Conservation (phyloP, 2,888 invertebrate species). For the Ophraella communa region DNA sequence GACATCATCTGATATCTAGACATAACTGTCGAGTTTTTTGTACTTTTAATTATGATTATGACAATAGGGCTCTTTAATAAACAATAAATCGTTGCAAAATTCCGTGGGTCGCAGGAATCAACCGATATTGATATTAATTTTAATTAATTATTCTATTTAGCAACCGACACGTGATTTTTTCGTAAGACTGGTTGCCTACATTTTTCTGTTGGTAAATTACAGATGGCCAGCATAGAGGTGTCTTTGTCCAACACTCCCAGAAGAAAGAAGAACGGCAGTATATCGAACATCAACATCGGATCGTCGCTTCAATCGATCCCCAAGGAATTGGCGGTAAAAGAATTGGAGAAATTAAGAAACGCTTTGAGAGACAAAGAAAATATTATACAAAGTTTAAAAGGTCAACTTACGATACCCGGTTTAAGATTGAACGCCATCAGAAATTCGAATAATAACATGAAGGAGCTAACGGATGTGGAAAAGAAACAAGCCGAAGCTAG, state of each 20-base stretch:
- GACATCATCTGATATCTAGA: too few species aligned
- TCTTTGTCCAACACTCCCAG: conserved; percentile 73
- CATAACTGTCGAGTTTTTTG: too few species aligned
- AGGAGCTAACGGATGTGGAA: conserved; percentile 63
- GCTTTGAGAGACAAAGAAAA: conserved; percentile 82
- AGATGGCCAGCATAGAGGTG: conserved; percentile 88
- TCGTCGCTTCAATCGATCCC: conserved; percentile 54
- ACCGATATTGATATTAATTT: too few species aligned
- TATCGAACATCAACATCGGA: conserved; percentile 50
- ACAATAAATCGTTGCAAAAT: too few species aligned
- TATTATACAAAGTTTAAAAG: conserved; percentile 78
- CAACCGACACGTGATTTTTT: too few species aligned
- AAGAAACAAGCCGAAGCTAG: conserved; percentile 67
- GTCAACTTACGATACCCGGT: conserved; percentile 69
- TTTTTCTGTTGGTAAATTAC: too few species aligned
- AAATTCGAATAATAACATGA: conserved; percentile 46
- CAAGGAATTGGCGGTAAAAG: conserved; percentile 63
- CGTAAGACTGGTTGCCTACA: too few species aligned
- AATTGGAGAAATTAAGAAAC: conserved; percentile 73
- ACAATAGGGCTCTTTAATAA: too few species aligned
- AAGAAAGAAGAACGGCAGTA: conserved; percentile 63
- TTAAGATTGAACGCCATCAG: conserved; percentile 40
- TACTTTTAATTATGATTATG: too few species aligned
- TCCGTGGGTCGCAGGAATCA: too few species aligned
- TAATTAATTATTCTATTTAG: too few species aligned